Evolutionary conservation across 2,888 invertebrate species (phyloP).

Genomic region (Dasysyrphus albostriatus): DNA sequence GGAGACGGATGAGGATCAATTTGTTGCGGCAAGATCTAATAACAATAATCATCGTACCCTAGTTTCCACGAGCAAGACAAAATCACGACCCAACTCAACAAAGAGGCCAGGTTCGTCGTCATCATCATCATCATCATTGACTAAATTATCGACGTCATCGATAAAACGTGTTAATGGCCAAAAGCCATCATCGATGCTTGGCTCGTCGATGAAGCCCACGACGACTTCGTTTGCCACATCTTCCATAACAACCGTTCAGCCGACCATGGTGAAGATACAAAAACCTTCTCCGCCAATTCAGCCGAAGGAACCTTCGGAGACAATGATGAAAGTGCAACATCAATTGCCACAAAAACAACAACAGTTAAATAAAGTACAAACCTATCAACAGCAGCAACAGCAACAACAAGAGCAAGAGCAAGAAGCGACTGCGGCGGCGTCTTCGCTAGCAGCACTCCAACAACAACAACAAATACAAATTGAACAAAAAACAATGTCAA

Average conservation of each 20-base stretch:
- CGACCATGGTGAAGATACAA: slow-evolving; percentile 66
- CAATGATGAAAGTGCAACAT: slow-evolving; percentile 73
- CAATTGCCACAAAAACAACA: slow-evolving; percentile 77
- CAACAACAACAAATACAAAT: slow-evolving; percentile 70
- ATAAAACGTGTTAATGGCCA: slow-evolving; percentile 77
- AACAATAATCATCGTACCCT: slow-evolving; percentile 82
- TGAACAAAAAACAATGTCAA: slow-evolving; percentile 65
- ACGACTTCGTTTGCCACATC: slow-evolving; percentile 62
- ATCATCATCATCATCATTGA: slow-evolving; percentile 78
- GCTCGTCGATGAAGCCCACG: slow-evolving; percentile 74
- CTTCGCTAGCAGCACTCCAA: slow-evolving; percentile 70
- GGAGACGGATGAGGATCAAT: slow-evolving; percentile 78
- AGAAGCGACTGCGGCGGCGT: slow-evolving; percentile 44
- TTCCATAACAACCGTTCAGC: slow-evolving; percentile 71
- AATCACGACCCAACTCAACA: slow-evolving; percentile 77
- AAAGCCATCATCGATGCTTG: slow-evolving; percentile 75
- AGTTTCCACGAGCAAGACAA: slow-evolving; percentile 79
- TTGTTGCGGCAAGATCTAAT: slow-evolving; percentile 82
- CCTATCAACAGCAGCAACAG: slow-evolving; percentile 76
- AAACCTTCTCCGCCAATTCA: slow-evolving; percentile 43
- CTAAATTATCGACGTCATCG: slow-evolving; percentile 78
- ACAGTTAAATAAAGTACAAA: slow-evolving; percentile 67
- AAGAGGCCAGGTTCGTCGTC: slow-evolving; percentile 75
- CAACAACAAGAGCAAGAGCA: slow-evolving; percentile 67
- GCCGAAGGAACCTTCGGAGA: slow-evolving; percentile 55